Conservation (phyloP, 2,888 invertebrate genomes). For the Calameuta idolon region DNA sequence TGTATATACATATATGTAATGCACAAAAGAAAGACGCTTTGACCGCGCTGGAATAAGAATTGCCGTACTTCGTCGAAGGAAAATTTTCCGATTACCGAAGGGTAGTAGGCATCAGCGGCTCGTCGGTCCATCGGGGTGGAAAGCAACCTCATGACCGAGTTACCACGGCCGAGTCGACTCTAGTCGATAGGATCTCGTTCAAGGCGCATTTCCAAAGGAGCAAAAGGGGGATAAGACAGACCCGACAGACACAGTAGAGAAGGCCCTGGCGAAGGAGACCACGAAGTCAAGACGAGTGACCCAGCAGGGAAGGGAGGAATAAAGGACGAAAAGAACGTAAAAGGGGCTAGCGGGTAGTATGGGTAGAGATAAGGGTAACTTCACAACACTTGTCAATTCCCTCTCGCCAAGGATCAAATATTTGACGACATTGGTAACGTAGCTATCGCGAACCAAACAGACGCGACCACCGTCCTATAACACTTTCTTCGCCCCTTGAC, state of each 20-base stretch:
- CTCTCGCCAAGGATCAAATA: not conserved
- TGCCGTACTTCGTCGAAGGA: constrained; percentile 10
- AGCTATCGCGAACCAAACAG: not conserved
- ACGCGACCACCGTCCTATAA: not conserved
- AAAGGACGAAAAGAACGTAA: not conserved
- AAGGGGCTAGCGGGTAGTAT: not conserved
- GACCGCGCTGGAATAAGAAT: constrained; percentile 28
- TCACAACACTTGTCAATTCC: not conserved
- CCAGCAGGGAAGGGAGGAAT: not conserved
- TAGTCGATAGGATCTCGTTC: not conserved
- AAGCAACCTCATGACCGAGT: not conserved
- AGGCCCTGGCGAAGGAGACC: not conserved
- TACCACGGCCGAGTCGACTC: not conserved
- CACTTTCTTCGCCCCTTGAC: not conserved
- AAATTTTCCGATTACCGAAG: constrained; percentile 20
- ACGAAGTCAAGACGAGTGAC: not conserved
- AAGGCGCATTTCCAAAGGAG: not conserved
- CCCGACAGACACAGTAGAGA: not conserved
- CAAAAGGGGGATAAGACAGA: not conserved
- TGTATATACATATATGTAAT: not conserved
- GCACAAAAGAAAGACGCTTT: constrained; percentile 2
- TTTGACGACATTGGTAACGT: not conserved
- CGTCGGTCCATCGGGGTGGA: not conserved
- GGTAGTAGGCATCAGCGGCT: not conserved
- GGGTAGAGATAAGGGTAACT: not conserved